phyloP scores from a whole-genome alignment of 2,797 vertebrate genomes.

The Gymnodraco acuticeps region DNA sequence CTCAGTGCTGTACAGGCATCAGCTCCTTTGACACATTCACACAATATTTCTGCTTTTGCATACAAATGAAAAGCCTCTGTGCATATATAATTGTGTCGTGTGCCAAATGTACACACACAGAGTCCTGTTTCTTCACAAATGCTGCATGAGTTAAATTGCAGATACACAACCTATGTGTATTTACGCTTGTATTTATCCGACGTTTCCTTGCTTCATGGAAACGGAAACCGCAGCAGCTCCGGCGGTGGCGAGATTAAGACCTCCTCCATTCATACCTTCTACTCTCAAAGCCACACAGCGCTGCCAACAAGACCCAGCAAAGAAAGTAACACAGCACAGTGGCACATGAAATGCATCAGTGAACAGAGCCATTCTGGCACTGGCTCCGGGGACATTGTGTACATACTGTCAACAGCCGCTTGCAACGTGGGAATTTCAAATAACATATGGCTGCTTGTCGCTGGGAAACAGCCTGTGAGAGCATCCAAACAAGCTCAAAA shows the following conservation, averaged over 20 bases:
- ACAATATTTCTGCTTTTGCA: background rate
- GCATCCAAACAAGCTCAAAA: slow-evolving; percentile 61
- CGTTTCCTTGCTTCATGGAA: slow-evolving; percentile 10
- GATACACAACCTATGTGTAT: slow-evolving; percentile 25
- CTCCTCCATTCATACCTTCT: slow-evolving; percentile 47
- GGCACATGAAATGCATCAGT: slow-evolving; percentile 68
- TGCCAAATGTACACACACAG: background rate
- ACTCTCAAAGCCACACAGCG: slow-evolving; percentile 41
- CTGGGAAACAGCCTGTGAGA: slow-evolving; percentile 66
- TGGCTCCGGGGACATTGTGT: slow-evolving; percentile 66
- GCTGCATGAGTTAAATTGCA: slow-evolving; percentile 19
- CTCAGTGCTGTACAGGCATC: slow-evolving; percentile 22
- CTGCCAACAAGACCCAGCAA: slow-evolving; percentile 62
- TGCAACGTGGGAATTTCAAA: slow-evolving; percentile 69
- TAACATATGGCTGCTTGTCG: slow-evolving; percentile 77
- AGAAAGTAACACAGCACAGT: slow-evolving; percentile 63
- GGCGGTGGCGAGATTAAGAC: slow-evolving; percentile 61
- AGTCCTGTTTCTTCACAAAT: slow-evolving; percentile 14
- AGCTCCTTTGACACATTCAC: slow-evolving; percentile 2
- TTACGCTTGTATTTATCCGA: slow-evolving; percentile 23
- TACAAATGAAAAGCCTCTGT: background rate
- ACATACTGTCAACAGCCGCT: slow-evolving; percentile 69
- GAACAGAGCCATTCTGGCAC: slow-evolving; percentile 58
- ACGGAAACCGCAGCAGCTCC: slow-evolving; percentile 32
- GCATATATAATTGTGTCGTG: slow-evolving; percentile 16